Conservation (phyloP, 2,113 vertebrate genomes). For the Ctenodactylus gundi region DNA sequence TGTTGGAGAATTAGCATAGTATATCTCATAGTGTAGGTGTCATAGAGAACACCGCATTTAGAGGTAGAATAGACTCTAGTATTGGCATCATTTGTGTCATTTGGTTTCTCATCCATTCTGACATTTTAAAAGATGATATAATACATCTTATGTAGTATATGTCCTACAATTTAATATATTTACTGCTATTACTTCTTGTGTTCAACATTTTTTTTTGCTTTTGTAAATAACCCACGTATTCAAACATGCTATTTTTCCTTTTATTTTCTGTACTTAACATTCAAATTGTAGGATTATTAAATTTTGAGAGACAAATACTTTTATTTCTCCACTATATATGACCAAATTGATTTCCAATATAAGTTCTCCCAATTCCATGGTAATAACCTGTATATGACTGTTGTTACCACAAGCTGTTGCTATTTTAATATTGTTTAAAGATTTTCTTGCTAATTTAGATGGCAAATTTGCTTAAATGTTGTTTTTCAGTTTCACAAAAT, state of each 20-base stretch:
- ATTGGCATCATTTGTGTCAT: no score
- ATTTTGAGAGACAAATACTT: not conserved
- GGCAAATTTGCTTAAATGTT: not conserved
- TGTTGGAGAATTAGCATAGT: not conserved
- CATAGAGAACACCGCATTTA: not conserved
- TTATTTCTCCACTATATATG: not conserved
- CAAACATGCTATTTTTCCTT: not conserved
- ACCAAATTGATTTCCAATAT: not conserved
- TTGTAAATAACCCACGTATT: not conserved
- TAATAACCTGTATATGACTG: not conserved
- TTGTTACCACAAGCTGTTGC: not conserved
- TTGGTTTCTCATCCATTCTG: not conserved
- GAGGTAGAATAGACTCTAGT: not conserved
- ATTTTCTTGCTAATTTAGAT: conserved; percentile 17
- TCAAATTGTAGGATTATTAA: not conserved
- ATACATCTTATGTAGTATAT: not conserved
- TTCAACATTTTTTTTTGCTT: not conserved
- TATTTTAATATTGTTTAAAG: not conserved
- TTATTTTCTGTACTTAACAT: conserved; percentile 10
- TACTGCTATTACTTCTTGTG: not conserved
- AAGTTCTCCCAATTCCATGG: not conserved
- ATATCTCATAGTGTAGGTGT: not conserved
- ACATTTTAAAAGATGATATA: not conserved
- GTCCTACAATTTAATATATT: not conserved
- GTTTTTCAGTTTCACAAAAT: conserved; percentile 30